Percentiles rank a stretch among this genome's conserved stretches.
Conservation (phyloP, 2,113 vertebrate genomes). For the Cynocephalus volans region DNA sequence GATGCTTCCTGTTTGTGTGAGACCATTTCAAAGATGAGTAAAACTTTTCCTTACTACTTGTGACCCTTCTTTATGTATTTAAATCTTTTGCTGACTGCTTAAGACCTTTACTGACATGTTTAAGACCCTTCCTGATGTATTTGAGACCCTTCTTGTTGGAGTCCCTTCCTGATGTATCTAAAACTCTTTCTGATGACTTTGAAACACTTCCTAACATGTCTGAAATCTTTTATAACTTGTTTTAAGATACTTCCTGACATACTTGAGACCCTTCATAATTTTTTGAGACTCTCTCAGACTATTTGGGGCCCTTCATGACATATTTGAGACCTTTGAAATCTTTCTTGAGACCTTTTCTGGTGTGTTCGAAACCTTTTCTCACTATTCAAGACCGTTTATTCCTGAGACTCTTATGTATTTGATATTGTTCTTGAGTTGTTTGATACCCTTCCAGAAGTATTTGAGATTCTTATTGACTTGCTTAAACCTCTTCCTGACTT, state of each 20-base stretch:
- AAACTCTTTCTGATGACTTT: background rate
- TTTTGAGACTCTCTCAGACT: background rate
- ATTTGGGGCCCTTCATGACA: background rate
- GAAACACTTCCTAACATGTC: background rate
- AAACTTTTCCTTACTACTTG: background rate
- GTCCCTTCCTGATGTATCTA: background rate
- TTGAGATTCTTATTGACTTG: background rate
- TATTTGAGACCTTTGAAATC: background rate
- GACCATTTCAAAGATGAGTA: conserved; percentile 20
- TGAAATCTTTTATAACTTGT: background rate
- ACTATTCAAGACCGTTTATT: too few relatives aligned
- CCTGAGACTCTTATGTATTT: background rate
- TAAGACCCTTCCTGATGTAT: background rate
- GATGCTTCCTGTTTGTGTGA: background rate
- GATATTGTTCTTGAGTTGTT: background rate
- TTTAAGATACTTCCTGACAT: background rate
- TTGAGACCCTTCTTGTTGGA: background rate
- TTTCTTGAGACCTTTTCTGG: background rate
- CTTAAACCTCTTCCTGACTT: background rate
- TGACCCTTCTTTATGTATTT: background rate
- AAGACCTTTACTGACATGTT: background rate
- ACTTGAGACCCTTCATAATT: background rate
- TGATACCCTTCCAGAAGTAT: background rate
- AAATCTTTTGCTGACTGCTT: background rate
- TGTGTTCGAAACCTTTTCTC: too few relatives aligned